Percentiles rank a stretch among this genome's conserved stretches.
Evolutionary conservation across 2,888 invertebrate species (phyloP).

Genomic region (Dysmachus trigonus): DNA sequence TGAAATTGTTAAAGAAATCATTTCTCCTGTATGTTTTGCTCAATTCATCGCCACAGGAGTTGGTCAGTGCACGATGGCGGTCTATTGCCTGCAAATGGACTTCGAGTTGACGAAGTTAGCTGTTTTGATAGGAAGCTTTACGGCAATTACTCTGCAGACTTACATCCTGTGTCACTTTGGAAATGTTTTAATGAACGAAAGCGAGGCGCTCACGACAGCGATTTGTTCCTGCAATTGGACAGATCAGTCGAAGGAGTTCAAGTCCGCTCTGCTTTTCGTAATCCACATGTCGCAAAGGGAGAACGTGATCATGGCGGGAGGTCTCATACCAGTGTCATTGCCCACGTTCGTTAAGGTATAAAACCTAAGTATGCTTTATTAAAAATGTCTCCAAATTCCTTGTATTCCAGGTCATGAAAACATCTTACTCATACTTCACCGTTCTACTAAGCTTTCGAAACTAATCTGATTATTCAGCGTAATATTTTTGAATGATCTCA

Average conservation of each 20-base stretch:
- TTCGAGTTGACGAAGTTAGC: constrained; percentile 56
- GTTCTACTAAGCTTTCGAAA: not conserved
- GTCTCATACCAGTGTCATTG: constrained; percentile 66
- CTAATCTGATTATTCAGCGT: not conserved
- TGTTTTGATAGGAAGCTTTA: constrained; percentile 57
- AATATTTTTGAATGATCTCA: not conserved
- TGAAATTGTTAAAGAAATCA: constrained; percentile 65
- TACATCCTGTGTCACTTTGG: constrained; percentile 69
- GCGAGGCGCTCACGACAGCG: constrained; percentile 65
- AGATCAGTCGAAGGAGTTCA: constrained; percentile 65
- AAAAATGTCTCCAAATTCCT: not conserved
- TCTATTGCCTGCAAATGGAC: constrained; percentile 65
- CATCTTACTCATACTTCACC: not conserved
- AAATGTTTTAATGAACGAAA: constrained; percentile 67
- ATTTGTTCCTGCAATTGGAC: constrained; percentile 69
- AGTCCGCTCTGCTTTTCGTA: constrained; percentile 64
- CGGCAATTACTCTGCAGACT: constrained; percentile 67
- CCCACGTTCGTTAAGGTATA: constrained; percentile 67
- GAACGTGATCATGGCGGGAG: constrained; percentile 67
- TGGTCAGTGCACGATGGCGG: constrained; percentile 61
- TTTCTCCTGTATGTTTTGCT: constrained; percentile 67
- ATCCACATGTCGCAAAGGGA: constrained; percentile 67
- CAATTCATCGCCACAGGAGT: constrained; percentile 67
- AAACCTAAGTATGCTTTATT: not conserved
- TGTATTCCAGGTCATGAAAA: not conserved